Evolutionary conservation across 2,113 vertebrate species (phyloP).

Genomic region (Triplophysa tibetana): DNA sequence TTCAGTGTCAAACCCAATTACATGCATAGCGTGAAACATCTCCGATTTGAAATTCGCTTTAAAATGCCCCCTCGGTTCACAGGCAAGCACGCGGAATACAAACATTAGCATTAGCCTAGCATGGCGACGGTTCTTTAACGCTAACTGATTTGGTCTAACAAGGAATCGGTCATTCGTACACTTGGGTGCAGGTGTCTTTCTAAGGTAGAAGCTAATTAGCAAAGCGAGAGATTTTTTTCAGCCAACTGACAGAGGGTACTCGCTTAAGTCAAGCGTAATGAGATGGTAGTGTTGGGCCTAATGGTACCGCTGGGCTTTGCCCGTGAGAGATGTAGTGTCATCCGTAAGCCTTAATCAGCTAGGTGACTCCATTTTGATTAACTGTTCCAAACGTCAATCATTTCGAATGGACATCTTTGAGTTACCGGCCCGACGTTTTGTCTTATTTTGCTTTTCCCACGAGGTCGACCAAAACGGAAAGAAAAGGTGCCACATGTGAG

Average conservation of each 20-base stretch:
- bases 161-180: conserved; percentile 51
- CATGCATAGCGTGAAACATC: neutral
- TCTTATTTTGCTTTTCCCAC: conserved; percentile 35
- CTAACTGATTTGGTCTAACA: conserved; percentile 53
- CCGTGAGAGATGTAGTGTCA: conserved; percentile 82
- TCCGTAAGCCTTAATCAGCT: conserved; percentile 83
- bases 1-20: neutral
- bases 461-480: conserved; percentile 13
- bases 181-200: conserved; percentile 66
- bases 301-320: conserved; percentile 87
- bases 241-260: conserved; percentile 81
- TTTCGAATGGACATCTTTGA: conserved; percentile 50
- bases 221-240: conserved; percentile 72
- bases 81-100: conserved; percentile 16
- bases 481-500: neutral
- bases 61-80: conserved; percentile 8
- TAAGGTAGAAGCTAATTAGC: conserved; percentile 84
- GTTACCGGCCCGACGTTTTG: conserved; percentile 46
- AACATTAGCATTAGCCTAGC: conserved; percentile 39
- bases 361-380: conserved; percentile 50
- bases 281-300: conserved; percentile 79
- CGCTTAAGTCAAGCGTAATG: conserved; percentile 85
- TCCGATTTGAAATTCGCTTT: conserved; percentile 25
- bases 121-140: conserved; percentile 46
- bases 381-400: conserved; percentile 47